These are phyloP conservation scores for Hystrix cristata DNA, from an alignment of 2,113 vertebrate genomes.

Conservation along the genomic window DNA sequence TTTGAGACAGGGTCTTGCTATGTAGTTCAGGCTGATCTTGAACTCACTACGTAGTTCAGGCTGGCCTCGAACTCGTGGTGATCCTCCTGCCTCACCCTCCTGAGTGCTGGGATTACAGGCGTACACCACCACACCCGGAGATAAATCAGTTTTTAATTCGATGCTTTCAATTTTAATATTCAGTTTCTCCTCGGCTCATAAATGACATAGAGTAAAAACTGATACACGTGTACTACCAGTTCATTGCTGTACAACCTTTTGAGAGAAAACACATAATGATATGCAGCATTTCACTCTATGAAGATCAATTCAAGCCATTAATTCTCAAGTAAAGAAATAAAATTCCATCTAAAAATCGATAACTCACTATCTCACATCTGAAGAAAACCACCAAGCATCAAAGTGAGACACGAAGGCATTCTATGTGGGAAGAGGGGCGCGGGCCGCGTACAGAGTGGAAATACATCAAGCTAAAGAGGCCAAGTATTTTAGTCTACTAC, in stretches of 20 bases:
- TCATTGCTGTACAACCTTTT: conserved; percentile 47
- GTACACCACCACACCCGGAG: too few species aligned
- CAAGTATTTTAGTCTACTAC: conserved; percentile 10
- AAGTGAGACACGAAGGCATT: background rate
- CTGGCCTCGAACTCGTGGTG: too few species aligned
- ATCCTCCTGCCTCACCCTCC: too few species aligned
- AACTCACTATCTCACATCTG: background rate
- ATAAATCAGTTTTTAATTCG: conserved; percentile 17
- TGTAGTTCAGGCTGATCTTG: too few species aligned
- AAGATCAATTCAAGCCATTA: conserved; percentile 46
- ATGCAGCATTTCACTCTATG: background rate
- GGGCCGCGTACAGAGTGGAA: conserved; percentile 8
- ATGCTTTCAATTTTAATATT: conserved; percentile 40
- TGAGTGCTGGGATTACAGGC: too few species aligned
- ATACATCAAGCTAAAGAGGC: background rate
- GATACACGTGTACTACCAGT: background rate
- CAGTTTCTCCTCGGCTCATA: background rate
- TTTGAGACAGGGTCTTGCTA: too few species aligned
- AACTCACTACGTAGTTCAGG: too few species aligned
- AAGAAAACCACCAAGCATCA: conserved; percentile 43
- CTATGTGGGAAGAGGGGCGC: background rate
- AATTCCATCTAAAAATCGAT: conserved; percentile 57
- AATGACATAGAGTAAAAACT: conserved; percentile 53
- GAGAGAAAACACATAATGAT: conserved; percentile 21
- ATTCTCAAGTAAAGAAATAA: conserved; percentile 40